Evolutionary conservation across 1,140 invertebrate species (phyloP).

Genomic region (Eulimnadia texana): DNA sequence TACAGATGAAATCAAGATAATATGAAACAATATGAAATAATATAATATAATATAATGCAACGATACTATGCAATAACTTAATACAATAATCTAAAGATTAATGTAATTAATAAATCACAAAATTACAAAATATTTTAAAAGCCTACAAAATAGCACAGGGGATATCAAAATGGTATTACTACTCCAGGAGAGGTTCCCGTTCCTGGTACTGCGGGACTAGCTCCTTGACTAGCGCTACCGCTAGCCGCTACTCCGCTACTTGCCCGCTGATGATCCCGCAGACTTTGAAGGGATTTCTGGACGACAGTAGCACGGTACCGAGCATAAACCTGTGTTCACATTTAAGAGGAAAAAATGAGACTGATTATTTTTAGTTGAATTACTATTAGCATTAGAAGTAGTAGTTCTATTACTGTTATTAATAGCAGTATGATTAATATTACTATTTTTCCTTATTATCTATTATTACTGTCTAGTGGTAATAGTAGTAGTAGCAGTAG

Average conservation of each 20-base stretch:
- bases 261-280: slow-evolving; percentile 55
- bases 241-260: slow-evolving; percentile 30
- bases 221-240: slow-evolving; percentile 20
- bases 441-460: too few relatives aligned
- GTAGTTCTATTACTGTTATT: too few relatives aligned
- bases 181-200: slow-evolving; percentile 21
- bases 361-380: not conserved
- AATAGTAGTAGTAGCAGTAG: too few relatives aligned
- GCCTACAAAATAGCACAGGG: not conserved
- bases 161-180: slow-evolving; percentile 17
- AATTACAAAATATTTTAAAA: not conserved
- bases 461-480: too few relatives aligned
- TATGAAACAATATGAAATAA: too few relatives aligned
- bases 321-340: slow-evolving; percentile 13
- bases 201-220: slow-evolving; percentile 7
- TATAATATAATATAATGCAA: too few relatives aligned
- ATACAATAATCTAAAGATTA: too few relatives aligned
- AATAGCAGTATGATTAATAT: too few relatives aligned
- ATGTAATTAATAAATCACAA: not conserved
- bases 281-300: slow-evolving; percentile 52
- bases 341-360: not conserved
- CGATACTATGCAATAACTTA: too few relatives aligned
- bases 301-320: slow-evolving; percentile 57
- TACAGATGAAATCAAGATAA: too few relatives aligned
- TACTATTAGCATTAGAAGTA: too few relatives aligned